Base-by-base conservation (phyloP, 2,113 vertebrate genomes). In the Heterotis niloticus region DNA sequence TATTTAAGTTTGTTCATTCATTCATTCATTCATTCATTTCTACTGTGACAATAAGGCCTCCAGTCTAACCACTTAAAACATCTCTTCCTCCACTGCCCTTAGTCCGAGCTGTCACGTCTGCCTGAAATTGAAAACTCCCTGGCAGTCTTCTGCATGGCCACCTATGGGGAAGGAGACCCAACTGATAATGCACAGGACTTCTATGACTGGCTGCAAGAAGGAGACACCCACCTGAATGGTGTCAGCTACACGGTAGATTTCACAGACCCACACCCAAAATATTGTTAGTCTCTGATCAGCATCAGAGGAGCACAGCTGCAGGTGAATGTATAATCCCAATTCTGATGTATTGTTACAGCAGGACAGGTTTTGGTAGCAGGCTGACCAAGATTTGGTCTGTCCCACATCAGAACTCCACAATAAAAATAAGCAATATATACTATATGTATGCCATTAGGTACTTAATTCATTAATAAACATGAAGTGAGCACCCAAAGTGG, bases 161-260 rank as follows among this genome's bases (percentile, higher is more conserved):
- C 98, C 0, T 99, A 99, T 0, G 98, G 97, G 0, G 97, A 98
- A 80, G 97, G 98, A 0, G 98, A 99, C 86, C 98, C 98, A 20
- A 99, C 98, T 0, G 98, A 99, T 82, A 99, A 99, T 0, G 96
- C 97, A 62, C 98, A 99, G 83, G 98, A 99, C 86, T 98, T 99
- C 89, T 98, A 98, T 0, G 98, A 99, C 85, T 98, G 96, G 95
- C 89, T 99, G 64, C 97, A 99, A 85, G 96, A 99, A 86, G 88
- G 94, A 0, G 94, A 95, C 0, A 75, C 89, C 0, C 89, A 97
- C 81, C 89, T 99, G 16, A 90, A 92, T 0, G 96, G 96, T 24
- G 89, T 99, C 51, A 95, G 94, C 10, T 99, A 85, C 56, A 94
- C 97, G 4, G 98, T 96, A 84, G 95, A 96, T 92, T 44, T 44